Evolutionary conservation across 2,113 vertebrate species (phyloP), one percentile per base, ranked within the genome.

Genomic region (Pelusios castaneus): DNA sequence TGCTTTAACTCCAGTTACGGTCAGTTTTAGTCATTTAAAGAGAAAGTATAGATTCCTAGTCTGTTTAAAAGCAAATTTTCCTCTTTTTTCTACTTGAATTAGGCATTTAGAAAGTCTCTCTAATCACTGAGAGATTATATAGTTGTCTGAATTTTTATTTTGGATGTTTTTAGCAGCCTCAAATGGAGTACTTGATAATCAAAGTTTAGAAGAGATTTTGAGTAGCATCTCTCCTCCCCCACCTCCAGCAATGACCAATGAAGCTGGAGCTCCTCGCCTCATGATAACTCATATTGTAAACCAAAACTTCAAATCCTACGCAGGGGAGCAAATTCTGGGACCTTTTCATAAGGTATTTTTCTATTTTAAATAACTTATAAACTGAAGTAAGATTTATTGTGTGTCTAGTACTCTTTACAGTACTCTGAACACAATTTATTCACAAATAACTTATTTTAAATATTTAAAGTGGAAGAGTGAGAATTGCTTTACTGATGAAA

Each of bases 221-320:
- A 97, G 97, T 96, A 99, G 98, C 98, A 99, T 99, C 98, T 97
- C 99, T 98, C 99, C 99, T 98, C 99, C 99, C 97, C 99, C 99
- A 91, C 99, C 98, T 98, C 99, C 99, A 95, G 98, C 99, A 93
- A 99, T 99, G 99, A 98, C 99, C 98, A 99, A 98, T 97, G 99
- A 99, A 98, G 98, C 99, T 82, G 99, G 99, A 94, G 99, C 99
- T 98, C 99, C 99, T 97, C 99, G 99, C 87, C 98, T 99, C 85
- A 99, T 99, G 99, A 99, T 99, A 97, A 99, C 99, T 49, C 99
- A 99, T 96, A 99, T 99, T 98, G 98, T 99, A 94, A 99, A 99
- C 98, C 98, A 98, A 92, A 99, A 99, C 98, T 99, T 99, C 98
- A 99, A 99, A 97, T 99, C 99, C 11, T 99, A 99, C 79, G 99